Base-by-base conservation (phyloP, 2,888 invertebrate genomes). In the Dynastes tityus region DNA sequence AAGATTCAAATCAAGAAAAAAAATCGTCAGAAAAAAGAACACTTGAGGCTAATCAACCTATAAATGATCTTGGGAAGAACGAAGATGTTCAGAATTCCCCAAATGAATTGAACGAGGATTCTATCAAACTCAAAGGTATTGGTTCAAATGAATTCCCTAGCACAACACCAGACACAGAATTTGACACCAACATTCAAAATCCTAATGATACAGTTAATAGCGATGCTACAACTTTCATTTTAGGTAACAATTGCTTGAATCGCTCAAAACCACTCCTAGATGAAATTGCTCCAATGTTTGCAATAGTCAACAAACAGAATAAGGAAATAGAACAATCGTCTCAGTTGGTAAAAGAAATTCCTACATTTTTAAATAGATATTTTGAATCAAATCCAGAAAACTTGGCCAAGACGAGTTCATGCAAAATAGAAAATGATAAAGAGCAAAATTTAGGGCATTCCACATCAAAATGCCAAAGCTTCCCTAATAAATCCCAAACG, bases 341-440 rank as follows among this genome's bases (percentile, higher is more conserved):
- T 8, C 8, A 45, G 11, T 11, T 45, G 11, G 8, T 8, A 45
- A 11, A 45, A 11, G 11, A 11, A 45, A 45, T 63, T 32, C 9
- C 49, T 9, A 74, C 40, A 27, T 61, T 11, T 11, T 49, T 74
- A 27, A 74, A 61, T 9, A 27, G 29, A 27, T 74, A 74, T 45
- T 74, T 74, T 29, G 45, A 61, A 49, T 9, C 16, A 2, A 61
- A 27, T 45, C 45, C 9, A 11, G 11, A 45, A 37, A 37, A 37
- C 37, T 6, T 37, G 6, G 6, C 0, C 37, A 37, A 37, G 2
- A 45, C 45, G 11, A 8, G 2, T 45, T 13, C 55, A 4, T 58
- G 0, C 22, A 58, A 58, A n/a, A 32, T 29, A 5, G 51, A 29
- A 68, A 13, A 29, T 13, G 63, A 2, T 32, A 29, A 63, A 63